Evolutionary conservation across 1,140 invertebrate genomes (phyloP), one percentile per base, ranked within the genome.

Genomic region (Nixonia krombeini): DNA sequence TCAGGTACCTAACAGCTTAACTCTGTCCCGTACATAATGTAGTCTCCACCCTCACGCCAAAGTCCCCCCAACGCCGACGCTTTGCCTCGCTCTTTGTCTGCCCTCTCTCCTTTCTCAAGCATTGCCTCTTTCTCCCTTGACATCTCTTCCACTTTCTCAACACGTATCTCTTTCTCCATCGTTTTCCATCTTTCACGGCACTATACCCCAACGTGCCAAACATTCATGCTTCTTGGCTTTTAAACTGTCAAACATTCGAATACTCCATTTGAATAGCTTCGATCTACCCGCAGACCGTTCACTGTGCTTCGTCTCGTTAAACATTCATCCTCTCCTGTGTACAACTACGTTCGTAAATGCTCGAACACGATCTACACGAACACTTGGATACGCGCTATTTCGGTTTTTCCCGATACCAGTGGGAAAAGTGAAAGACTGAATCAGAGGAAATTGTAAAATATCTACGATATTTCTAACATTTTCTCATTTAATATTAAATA

Each of bases 191-290:
- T 21, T 29, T 62, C 42, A 31, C 59, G 17, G 23, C 26, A 33
- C 45, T 6, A 21, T 21, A 21, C 21, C 21, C 21, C 21, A 21
- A 21, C 6, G 6, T 21, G 26, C 42, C 21, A 21, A 21, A 6
- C 21, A 6, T 21, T 21, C 37, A 18, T 59, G 63, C 75, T 79
- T 72, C 77, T 80, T 77, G 75, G 82, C 82, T 84, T 84, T 84
- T 84, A 85, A 86, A 86, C 83, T 85, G 81, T 85, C 83, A 83
- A 83, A 79, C 81, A 76, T 81, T 83, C 73, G 70, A 79, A 83
- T 81, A 73, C 77, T 76, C 76, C 72, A 74, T 79, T 79, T 76
- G 81, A 79, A 83, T 82, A 70, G 67, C 73, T 78, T 79, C 73
- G 74, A 78, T 76, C 72, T 73, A 62, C 56, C 37, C 45, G 9